phyloP scores from a whole-genome alignment of 2,888 invertebrate genomes.

The Melitaea athalia region DNA sequence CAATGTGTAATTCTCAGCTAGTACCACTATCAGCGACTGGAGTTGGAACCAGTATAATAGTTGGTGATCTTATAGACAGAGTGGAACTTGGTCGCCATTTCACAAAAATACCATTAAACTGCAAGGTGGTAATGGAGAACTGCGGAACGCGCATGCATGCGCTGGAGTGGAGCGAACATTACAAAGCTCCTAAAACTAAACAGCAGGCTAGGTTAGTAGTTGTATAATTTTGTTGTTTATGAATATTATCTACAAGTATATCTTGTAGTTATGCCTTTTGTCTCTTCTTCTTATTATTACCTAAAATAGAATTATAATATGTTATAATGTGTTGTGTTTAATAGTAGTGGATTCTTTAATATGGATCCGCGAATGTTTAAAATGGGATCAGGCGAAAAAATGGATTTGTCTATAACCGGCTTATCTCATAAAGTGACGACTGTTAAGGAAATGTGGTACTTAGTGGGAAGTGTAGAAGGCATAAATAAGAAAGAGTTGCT shows the following conservation, averaged over 20 bases:
- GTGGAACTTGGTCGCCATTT: constrained; percentile 84
- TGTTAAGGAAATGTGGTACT: constrained; percentile 81
- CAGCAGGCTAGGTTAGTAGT: constrained; percentile 55
- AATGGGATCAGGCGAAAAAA: constrained; percentile 70
- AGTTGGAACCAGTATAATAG: constrained; percentile 84
- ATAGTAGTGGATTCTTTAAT: constrained; percentile 67
- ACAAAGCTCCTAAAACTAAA: constrained; percentile 70
- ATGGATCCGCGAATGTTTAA: constrained; percentile 73
- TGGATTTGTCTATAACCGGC: constrained; percentile 66
- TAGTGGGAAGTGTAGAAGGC: constrained; percentile 80
- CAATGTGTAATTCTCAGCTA: constrained; percentile 47
- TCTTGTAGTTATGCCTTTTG: neutral
- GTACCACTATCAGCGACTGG: constrained; percentile 83
- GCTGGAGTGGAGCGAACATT: constrained; percentile 77
- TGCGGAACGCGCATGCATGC: constrained; percentile 78
- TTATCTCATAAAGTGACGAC: constrained; percentile 63
- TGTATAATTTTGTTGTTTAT: neutral
- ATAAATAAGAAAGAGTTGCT: constrained; percentile 79
- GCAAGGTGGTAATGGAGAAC: constrained; percentile 78
- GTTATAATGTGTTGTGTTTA: neutral
- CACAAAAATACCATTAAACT: constrained; percentile 75
- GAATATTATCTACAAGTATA: too few species aligned
- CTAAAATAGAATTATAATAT: neutral
- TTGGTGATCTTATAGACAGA: constrained; percentile 82
- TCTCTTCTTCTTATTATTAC: neutral